A percentile compares a stretch with the other conserved stretches of the same genome.
Conservation (phyloP, 2,888 invertebrate genomes). For the Melinaea marsaeus region DNA sequence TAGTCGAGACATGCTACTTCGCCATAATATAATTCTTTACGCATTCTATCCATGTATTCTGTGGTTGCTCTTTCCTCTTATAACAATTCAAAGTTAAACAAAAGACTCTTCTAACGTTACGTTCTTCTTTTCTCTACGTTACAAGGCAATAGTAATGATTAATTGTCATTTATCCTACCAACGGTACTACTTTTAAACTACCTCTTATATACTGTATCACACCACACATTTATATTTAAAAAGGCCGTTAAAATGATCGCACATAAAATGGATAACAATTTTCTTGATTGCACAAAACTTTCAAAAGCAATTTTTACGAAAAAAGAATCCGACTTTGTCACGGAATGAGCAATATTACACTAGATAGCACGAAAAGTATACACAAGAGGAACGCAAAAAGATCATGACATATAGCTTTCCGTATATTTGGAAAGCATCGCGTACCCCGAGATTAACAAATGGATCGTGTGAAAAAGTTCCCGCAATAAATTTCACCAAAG, state of each 20-base stretch:
- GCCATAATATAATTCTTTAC: too few species aligned
- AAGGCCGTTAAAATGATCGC: background rate
- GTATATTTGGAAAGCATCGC: constrained; percentile 22
- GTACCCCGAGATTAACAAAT: constrained; percentile 57
- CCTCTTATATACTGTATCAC: too few species aligned
- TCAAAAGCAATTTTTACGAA: background rate
- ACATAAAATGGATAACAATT: background rate
- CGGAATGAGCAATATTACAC: constrained; percentile 6
- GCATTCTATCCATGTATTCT: too few species aligned
- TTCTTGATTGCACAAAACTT: background rate
- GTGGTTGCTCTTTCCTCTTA: too few species aligned
- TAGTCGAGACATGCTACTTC: too few species aligned
- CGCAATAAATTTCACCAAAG: constrained; percentile 61
- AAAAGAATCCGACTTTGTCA: background rate
- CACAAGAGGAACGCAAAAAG: constrained; percentile 11
- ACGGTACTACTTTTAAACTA: too few species aligned
- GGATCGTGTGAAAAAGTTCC: constrained; percentile 64
- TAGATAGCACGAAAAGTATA: constrained; percentile 10
- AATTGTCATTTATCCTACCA: too few species aligned
- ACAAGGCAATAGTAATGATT: too few species aligned
- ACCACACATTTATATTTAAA: background rate
- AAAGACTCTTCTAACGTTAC: too few species aligned
- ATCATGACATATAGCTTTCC: constrained; percentile 17
- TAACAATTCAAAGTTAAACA: too few species aligned
- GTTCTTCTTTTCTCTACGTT: too few species aligned